Evolutionary conservation across 1,140 invertebrate genomes (phyloP), one percentile per base, ranked within the genome.

Genomic region (Asobara japonica): DNA sequence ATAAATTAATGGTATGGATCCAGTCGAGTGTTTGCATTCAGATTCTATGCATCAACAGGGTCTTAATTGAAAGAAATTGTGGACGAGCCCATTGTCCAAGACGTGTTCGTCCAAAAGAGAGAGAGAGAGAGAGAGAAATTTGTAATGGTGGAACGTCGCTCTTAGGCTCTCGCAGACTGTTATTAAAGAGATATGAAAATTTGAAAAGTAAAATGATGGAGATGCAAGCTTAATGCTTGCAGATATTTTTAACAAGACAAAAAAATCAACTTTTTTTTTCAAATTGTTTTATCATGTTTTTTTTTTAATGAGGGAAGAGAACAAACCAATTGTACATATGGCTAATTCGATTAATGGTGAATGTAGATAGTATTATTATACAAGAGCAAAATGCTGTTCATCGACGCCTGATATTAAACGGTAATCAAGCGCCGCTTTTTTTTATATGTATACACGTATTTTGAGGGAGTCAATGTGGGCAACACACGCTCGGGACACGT

Each of bases 181-280:
- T 67, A 10, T 18, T 48, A 30, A 66, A 10, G 27, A 36, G 25
- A 69, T 29, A 69, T 30, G 27, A 33, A 29, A 45, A 45, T 29
- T 36, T 64, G 29, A 18, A 18, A n/a, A 62, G 45, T 18, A 20
- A 25, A 45, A 10, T n/a, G 25, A 41, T 36, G 30, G 22, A 66
- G 48, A 62, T 18, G 76, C 56, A 75, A 33, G 67, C 16, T 27
- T 61, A 16, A 38, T 45, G 41, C 25, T 33, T 51, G 41, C 56
- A 74, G 76, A 83, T 86, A 86, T 86, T 86, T 86, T 86, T 86
- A 84, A 83, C 81, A 84, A 74, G 75, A 77, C 65, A 38, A 67
- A 60, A 73, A 73, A 73, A 33, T 18, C 20, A 18, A 36, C 20
- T 41, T 10, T 31, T n/a, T n/a, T 5, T 31, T 13, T 31, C 3